A percentile compares a stretch with the other conserved stretches of the same genome.
These are phyloP conservation scores for Leuciscus idus DNA, from an alignment of 2,113 vertebrate genomes.

Conservation along the genomic window DNA sequence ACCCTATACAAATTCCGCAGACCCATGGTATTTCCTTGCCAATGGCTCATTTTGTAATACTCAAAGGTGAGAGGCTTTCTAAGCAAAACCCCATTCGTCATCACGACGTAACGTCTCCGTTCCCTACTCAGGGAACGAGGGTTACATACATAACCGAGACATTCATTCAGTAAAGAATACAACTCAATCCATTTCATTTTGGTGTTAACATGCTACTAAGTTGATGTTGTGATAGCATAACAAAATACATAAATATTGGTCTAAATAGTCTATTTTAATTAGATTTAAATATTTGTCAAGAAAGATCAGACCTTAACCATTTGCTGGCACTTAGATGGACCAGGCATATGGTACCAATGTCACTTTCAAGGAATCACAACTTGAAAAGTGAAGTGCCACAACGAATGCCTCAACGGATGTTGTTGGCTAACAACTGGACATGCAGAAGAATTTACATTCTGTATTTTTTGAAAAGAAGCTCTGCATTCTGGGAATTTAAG, in stretches of 20 bases:
- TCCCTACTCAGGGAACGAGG: too few species aligned
- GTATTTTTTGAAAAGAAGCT: not conserved
- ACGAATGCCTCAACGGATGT: not conserved
- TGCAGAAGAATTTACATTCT: not conserved
- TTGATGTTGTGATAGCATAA: not conserved
- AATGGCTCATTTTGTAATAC: too few species aligned
- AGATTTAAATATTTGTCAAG: not conserved
- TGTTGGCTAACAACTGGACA: not conserved
- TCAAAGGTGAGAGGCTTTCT: too few species aligned
- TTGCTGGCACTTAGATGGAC: not conserved
- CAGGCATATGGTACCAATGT: too few species aligned
- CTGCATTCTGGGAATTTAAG: not conserved
- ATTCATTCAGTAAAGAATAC: slow-evolving; percentile 8
- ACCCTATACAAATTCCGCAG: too few species aligned
- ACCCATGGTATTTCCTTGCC: too few species aligned
- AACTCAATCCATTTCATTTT: not conserved
- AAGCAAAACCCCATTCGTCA: too few species aligned
- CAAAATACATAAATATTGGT: not conserved
- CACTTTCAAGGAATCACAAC: not conserved
- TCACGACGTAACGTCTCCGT: too few species aligned
- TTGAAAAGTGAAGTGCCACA: not conserved
- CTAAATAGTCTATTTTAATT: not conserved
- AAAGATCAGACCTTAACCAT: not conserved
- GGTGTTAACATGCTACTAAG: not conserved
- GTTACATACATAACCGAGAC: too few species aligned